These are phyloP conservation scores for Leptinotarsa tumamoca DNA, from an alignment of 2,888 invertebrate species.

Conservation along the genomic window DNA sequence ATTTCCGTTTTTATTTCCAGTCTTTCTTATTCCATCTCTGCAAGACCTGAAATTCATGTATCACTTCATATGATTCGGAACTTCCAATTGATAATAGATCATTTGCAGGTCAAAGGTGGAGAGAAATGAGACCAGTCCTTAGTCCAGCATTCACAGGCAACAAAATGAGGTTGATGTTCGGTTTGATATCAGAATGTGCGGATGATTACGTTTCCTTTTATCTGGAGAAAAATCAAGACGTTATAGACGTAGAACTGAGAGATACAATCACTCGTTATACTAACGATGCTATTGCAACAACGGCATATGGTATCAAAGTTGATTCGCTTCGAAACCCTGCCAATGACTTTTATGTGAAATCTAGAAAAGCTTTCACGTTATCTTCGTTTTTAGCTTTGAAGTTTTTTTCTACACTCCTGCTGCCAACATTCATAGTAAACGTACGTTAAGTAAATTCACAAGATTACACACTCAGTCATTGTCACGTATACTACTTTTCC, in stretches of 20 bases:
- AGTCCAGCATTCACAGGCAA: constrained; percentile 63
- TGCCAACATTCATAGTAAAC: not conserved
- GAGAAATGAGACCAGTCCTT: constrained; percentile 63
- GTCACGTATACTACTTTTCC: too few species aligned
- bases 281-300: constrained; percentile 72
- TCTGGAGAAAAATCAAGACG: constrained; percentile 36
- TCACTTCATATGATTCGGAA: too few species aligned
- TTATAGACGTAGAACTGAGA: constrained; percentile 64
- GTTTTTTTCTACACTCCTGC: not conserved
- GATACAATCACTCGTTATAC: constrained; percentile 69
- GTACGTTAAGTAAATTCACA: not conserved
- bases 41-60: too few species aligned
- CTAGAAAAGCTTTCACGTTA: constrained; percentile 36
- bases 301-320: constrained; percentile 69
- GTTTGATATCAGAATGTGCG: constrained; percentile 46
- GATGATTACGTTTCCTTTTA: constrained; percentile 26
- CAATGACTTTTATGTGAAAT: constrained; percentile 68
- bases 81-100: not conserved
- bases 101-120: constrained; percentile 14
- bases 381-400: not conserved
- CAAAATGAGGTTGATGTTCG: constrained; percentile 53
- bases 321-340: constrained; percentile 68
- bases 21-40: not conserved
- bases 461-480: too few species aligned
- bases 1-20: not conserved